phyloP scores from a whole-genome alignment of 2,888 invertebrate species.

The Microctonus hyperodae region DNA sequence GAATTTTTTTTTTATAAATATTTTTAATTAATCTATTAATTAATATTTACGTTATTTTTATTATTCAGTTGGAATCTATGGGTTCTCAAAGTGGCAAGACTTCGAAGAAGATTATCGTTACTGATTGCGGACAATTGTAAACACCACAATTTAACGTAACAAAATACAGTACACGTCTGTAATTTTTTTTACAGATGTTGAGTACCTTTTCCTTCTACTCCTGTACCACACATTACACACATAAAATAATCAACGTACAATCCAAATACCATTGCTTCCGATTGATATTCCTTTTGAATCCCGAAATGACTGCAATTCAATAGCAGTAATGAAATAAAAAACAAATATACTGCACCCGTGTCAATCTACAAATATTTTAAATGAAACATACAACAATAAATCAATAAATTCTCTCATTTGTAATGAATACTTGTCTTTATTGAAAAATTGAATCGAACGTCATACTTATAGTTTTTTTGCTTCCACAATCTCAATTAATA shows the following conservation, averaged over 20 bases:
- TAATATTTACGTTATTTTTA: background rate
- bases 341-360: background rate
- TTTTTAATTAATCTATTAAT: background rate
- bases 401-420: background rate
- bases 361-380: background rate
- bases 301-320: background rate
- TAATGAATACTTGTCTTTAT: too few relatives aligned
- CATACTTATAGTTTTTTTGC: background rate
- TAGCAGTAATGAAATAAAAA: background rate
- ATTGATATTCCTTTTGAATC: background rate
- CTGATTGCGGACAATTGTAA: slow-evolving; percentile 84
- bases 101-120: slow-evolving; percentile 80
- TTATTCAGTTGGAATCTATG: slow-evolving; percentile 70
- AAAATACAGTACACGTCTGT: slow-evolving; percentile 46
- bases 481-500: slow-evolving; percentile 12
- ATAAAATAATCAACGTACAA: slow-evolving; percentile 34
- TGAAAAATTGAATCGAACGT: too few relatives aligned
- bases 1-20: background rate
- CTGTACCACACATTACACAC: slow-evolving; percentile 31
- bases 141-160: slow-evolving; percentile 40
- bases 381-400: background rate
- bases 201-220: slow-evolving; percentile 45
- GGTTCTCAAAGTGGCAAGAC: slow-evolving; percentile 89
- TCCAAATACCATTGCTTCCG: slow-evolving; percentile 20
- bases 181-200: slow-evolving; percentile 52